Percentiles rank a stretch among this genome's conserved stretches.
These are phyloP conservation scores for Lepidocolaptes lacrymiger DNA, from an alignment of 2,797 vertebrate genomes.

Conservation along the genomic window DNA sequence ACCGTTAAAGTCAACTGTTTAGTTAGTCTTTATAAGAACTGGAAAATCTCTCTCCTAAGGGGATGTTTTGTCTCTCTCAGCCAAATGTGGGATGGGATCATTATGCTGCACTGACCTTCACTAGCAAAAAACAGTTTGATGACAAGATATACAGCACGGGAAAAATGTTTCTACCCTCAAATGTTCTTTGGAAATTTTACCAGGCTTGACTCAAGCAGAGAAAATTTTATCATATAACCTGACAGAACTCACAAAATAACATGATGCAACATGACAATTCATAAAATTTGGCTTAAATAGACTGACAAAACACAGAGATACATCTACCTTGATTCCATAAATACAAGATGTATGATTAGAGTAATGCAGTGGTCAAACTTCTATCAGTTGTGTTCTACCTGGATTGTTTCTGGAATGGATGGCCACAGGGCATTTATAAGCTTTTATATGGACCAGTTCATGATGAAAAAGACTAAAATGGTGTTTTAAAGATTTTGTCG, in stretches of 20 bases:
- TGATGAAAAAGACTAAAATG: background rate
- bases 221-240: background rate
- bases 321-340: background rate
- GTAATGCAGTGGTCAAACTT: background rate
- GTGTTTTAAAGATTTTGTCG: background rate
- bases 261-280: background rate
- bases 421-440: background rate
- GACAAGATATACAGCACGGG: background rate
- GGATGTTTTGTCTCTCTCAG: background rate
- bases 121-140: background rate
- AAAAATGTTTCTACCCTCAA: background rate
- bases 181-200: background rate
- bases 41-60: background rate
- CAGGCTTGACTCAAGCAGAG: background rate
- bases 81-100: background rate
- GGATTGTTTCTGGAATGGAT: background rate
- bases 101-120: background rate
- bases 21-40: background rate
- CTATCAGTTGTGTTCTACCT: background rate
- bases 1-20: background rate
- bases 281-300: background rate
- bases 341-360: background rate
- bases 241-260: background rate
- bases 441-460: background rate
- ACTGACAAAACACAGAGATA: background rate